Conservation (phyloP, 1,140 invertebrate genomes). For the Drosophila repleta region DNA sequence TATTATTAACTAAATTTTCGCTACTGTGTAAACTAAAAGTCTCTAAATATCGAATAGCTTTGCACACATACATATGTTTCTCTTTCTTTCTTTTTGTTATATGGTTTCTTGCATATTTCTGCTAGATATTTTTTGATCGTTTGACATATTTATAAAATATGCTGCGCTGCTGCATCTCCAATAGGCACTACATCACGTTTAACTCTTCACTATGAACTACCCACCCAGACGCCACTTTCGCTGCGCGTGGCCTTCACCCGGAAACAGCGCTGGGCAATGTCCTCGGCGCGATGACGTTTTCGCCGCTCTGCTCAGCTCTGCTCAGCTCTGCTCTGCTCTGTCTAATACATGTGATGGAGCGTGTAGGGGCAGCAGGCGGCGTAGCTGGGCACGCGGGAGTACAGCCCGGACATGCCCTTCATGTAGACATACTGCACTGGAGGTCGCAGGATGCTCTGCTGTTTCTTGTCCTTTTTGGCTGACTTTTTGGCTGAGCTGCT, state of each 20-base stretch:
- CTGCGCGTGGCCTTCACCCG: conserved; percentile 28
- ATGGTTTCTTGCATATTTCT: neutral
- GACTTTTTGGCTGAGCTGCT: conserved; percentile 27
- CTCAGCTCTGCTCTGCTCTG: too few relatives aligned
- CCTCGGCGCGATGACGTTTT: conserved; percentile 14
- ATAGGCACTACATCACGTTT: conserved; percentile 74
- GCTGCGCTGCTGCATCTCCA: conserved; percentile 28
- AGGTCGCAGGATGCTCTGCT: conserved; percentile 82
- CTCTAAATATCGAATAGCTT: conserved; percentile 48
- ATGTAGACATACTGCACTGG: conserved; percentile 79
- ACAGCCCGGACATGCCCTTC: conserved; percentile 83
- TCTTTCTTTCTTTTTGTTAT: neutral
- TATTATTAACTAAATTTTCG: conserved; percentile 27
- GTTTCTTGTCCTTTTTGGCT: conserved; percentile 74
- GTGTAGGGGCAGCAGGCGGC: conserved; percentile 79
- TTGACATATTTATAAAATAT: conserved; percentile 76
- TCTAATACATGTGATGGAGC: conserved; percentile 69
- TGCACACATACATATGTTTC: conserved; percentile 12
- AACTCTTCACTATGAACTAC: conserved; percentile 38
- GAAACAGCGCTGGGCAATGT: conserved; percentile 20
- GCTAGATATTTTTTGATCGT: neutral
- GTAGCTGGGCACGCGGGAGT: conserved; percentile 78
- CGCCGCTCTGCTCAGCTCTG: too few relatives aligned
- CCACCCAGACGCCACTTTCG: conserved; percentile 10
- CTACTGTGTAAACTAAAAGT: conserved; percentile 56